Percentiles rank a stretch among this genome's conserved stretches.
These are phyloP conservation scores for Mungos mungo DNA, from an alignment of 2,113 vertebrate species.

Conservation along the genomic window DNA sequence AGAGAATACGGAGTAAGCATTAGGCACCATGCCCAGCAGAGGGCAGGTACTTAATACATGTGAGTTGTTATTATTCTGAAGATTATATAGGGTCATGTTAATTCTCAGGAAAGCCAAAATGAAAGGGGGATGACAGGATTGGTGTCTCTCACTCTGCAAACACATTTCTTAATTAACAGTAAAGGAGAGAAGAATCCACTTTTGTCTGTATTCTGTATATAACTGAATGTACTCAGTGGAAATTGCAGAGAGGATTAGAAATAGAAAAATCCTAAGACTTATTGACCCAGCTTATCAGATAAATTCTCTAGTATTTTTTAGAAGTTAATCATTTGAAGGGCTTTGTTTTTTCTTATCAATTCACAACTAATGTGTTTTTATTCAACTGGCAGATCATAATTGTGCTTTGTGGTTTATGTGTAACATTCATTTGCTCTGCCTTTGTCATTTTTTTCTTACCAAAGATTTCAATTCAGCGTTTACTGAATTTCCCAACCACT, in stretches of 20 bases:
- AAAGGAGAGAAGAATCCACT: background rate
- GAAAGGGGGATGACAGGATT: background rate
- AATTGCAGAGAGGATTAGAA: background rate
- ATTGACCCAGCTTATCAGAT: background rate
- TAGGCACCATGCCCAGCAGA: background rate
- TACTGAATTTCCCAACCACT: background rate
- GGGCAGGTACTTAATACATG: fast-evolving
- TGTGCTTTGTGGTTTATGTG: background rate
- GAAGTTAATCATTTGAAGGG: background rate
- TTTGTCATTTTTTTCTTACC: background rate
- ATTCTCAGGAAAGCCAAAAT: background rate
- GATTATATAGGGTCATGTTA: background rate
- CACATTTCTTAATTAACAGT: background rate
- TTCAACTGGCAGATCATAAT: background rate
- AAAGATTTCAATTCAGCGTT: background rate
- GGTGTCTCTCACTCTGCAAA: background rate
- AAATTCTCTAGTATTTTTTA: background rate
- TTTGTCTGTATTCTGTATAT: background rate
- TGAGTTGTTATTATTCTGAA: background rate
- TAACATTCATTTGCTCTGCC: background rate
- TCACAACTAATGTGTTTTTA: background rate
- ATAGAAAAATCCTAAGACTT: background rate
- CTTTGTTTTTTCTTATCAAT: background rate
- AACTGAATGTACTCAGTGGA: background rate
- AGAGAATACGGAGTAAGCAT: background rate